Percentiles rank a stretch among this genome's conserved stretches.
Evolutionary conservation across 2,888 invertebrate species (phyloP).

Genomic region (Volucella zonaria): DNA sequence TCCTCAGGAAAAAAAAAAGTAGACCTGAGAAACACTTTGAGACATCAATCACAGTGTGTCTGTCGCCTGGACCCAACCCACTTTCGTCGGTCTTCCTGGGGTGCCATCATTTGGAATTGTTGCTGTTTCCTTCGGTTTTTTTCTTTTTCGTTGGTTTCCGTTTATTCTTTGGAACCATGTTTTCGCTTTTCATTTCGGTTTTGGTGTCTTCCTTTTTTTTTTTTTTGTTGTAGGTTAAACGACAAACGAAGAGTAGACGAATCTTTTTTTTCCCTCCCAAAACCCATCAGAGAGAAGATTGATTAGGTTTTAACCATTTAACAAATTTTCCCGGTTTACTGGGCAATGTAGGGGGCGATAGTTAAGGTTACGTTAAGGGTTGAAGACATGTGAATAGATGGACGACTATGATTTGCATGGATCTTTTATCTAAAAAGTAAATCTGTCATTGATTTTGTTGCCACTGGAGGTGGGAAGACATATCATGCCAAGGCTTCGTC

Average conservation of each 20-base stretch:
- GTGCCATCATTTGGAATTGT: constrained; percentile 29
- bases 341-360: constrained; percentile 11
- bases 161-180: constrained; percentile 3
- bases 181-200: neutral
- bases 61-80: constrained; percentile 36
- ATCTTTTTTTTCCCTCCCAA: neutral
- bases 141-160: neutral
- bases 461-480: too few species aligned
- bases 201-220: constrained; percentile 7
- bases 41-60: constrained; percentile 67
- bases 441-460: too few species aligned
- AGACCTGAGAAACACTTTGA: constrained; percentile 18
- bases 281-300: constrained; percentile 52
- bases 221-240: constrained; percentile 9
- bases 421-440: too few species aligned
- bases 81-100: constrained; percentile 23
- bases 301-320: constrained; percentile 70
- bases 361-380: too few species aligned
- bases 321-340: constrained; percentile 59
- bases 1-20: neutral
- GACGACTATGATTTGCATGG: too few species aligned
- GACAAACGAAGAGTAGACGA: constrained; percentile 8
- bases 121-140: neutral
- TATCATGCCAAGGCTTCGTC: too few species aligned
- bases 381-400: too few species aligned